phyloP scores from a whole-genome alignment of 2,888 invertebrate species.

The Nomada ferruginata region DNA sequence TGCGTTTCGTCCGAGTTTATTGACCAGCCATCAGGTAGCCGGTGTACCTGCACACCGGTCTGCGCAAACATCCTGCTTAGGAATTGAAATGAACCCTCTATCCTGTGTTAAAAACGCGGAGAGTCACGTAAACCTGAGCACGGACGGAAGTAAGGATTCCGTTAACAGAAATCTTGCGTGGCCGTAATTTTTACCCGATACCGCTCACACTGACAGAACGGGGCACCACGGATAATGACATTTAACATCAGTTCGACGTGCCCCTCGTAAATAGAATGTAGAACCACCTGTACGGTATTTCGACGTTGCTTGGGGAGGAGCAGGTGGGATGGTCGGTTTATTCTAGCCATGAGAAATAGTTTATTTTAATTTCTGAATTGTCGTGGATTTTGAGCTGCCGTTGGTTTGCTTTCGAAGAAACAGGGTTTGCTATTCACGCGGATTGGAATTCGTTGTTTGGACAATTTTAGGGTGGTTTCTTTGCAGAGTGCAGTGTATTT shows the following conservation, averaged over 20 bases:
- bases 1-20: neutral
- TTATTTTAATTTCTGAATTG: too few species aligned
- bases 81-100: conserved; percentile 60
- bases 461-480: too few species aligned
- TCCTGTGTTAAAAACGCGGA: conserved; percentile 17
- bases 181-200: conserved; percentile 49
- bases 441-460: too few species aligned
- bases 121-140: conserved; percentile 33
- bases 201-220: conserved; percentile 37
- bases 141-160: conserved; percentile 56
- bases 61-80: neutral
- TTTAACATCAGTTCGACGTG: neutral
- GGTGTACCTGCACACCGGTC: neutral
- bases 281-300: neutral
- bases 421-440: too few species aligned
- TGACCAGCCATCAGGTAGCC: conserved; percentile 1
- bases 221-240: conserved; percentile 16
- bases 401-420: too few species aligned
- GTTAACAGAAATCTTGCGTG: conserved; percentile 60
- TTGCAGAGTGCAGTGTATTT: too few species aligned
- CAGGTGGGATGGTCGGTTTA: neutral
- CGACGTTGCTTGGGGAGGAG: neutral
- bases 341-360: neutral
- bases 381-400: too few species aligned
- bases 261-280: too few species aligned